Percentiles rank a stretch among this genome's conserved stretches.
Evolutionary conservation across 2,888 invertebrate genomes (phyloP).

Genomic region (Lycia hirtaria): DNA sequence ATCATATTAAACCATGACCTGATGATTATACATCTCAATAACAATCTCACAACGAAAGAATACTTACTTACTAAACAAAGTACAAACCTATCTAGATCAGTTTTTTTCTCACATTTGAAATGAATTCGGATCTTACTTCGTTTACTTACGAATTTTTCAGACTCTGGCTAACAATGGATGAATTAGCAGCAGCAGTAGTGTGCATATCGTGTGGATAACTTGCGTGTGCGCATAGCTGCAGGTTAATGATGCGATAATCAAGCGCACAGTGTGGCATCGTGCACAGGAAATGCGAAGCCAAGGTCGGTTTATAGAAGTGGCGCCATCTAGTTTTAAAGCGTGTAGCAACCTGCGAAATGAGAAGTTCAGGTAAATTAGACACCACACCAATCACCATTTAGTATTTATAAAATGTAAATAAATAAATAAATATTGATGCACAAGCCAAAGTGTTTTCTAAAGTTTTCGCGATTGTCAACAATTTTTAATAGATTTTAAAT

Average conservation of each 20-base stretch:
- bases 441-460: too few species aligned
- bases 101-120: neutral
- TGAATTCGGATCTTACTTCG: neutral
- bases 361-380: too few species aligned
- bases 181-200: conserved; percentile 47
- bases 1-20: too few species aligned
- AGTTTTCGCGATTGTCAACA: too few species aligned
- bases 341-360: too few species aligned
- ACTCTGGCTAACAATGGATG: conserved; percentile 40
- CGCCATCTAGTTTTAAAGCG: conserved; percentile 5
- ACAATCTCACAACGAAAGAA: neutral
- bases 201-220: neutral
- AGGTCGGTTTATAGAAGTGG: conserved; percentile 36
- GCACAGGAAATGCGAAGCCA: conserved; percentile 35
- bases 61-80: neutral
- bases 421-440: too few species aligned
- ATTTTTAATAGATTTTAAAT: too few species aligned
- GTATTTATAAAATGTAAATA: too few species aligned
- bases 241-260: conserved; percentile 48
- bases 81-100: too few species aligned
- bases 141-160: conserved; percentile 1
- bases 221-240: conserved; percentile 6
- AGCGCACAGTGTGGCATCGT: conserved; percentile 48
- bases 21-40: neutral
- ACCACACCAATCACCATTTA: too few species aligned